These are phyloP conservation scores for Leptobrachium leishanense DNA, from an alignment of 2,113 vertebrate genomes.

Conservation along the genomic window DNA sequence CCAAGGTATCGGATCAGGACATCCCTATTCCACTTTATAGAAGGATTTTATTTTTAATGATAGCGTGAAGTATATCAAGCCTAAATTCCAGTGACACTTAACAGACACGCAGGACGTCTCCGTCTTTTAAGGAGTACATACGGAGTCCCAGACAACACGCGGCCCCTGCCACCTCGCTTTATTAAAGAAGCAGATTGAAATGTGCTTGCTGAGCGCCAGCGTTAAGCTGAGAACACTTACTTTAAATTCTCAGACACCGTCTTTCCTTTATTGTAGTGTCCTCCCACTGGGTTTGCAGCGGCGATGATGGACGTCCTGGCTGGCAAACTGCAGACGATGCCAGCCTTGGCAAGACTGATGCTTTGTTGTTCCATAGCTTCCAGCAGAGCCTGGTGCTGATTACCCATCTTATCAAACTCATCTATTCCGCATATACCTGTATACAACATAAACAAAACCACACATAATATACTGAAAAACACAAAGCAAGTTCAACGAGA, in stretches of 20 bases:
- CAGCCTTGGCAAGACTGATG: slow-evolving; percentile 96
- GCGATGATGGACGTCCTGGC: slow-evolving; percentile 91
- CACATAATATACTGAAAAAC: background rate
- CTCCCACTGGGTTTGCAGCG: slow-evolving; percentile 91
- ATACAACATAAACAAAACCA: slow-evolving; percentile 42
- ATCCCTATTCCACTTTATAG: too few species aligned
- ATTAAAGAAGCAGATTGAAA: too few species aligned
- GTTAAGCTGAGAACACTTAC: slow-evolving; percentile 63
- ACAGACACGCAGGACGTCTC: too few species aligned
- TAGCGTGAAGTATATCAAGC: too few species aligned
- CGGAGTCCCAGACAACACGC: too few species aligned
- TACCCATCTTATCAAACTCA: slow-evolving; percentile 98
- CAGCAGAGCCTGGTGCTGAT: slow-evolving; percentile 90
- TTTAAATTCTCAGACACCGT: slow-evolving; percentile 96
- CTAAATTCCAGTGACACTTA: too few species aligned
- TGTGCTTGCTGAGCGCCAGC: too few species aligned
- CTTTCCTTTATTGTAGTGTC: slow-evolving; percentile 95
- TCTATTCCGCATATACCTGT: slow-evolving; percentile 96
- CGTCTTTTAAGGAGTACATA: too few species aligned
- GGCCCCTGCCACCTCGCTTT: too few species aligned
- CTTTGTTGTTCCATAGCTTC: slow-evolving; percentile 98
- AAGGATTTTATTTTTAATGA: too few species aligned
- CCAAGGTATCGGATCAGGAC: too few species aligned
- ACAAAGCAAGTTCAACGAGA: too few species aligned
- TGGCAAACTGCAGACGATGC: slow-evolving; percentile 91